Base-by-base conservation (phyloP, 2,888 invertebrate species). In the Brassicogethes aeneus region DNA sequence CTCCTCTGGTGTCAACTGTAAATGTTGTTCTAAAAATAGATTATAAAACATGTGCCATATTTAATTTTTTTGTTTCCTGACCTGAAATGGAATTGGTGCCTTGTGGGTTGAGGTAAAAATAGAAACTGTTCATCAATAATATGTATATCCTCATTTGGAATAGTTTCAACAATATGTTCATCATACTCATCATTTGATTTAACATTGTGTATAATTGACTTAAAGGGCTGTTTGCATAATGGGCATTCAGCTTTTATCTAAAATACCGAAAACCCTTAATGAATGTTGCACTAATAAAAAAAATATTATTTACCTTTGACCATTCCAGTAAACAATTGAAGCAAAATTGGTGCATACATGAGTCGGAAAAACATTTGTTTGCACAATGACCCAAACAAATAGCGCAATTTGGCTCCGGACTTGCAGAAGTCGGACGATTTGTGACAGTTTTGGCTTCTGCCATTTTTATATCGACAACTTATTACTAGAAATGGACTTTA, bases 171-270 rank as follows among this genome's bases (percentile, higher is more conserved):
- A 41, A 77, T 66, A 61, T 92, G 89, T 60, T 91, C 85, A 55
- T 95, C 93, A 67, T 89, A 94, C 55, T 91, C 88, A 48, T 82
- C 78, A 61, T 84, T 83, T 0, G 90, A 86, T 51, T 85, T 79
- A 2, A 94, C 87, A 76, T 91, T 93, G 68, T 94, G 91, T 45
- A 94, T 88, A 42, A 95, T 95, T 3, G 86, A 85, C 55, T 82
- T 85, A 65, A 95, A 95, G 2, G 80, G 76, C 62, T 91, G 88
- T 62, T 96, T 95, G 68, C 96, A 96, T 1, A 96, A 71, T 0
- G 96, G 96, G 66, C 94, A 94, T 61, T 87, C 92, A 0, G 92
- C 80, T 69, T 93, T 94, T 10, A 93, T 85, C 85, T 86, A 62
- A 3, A 72, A 73, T 32, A 38, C 15, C 30, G 44, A 14, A 30